A percentile compares a stretch with the other conserved stretches of the same genome.
These are phyloP conservation scores for Mechanitis messenoides DNA, from an alignment of 2,888 invertebrate species.

Conservation along the genomic window DNA sequence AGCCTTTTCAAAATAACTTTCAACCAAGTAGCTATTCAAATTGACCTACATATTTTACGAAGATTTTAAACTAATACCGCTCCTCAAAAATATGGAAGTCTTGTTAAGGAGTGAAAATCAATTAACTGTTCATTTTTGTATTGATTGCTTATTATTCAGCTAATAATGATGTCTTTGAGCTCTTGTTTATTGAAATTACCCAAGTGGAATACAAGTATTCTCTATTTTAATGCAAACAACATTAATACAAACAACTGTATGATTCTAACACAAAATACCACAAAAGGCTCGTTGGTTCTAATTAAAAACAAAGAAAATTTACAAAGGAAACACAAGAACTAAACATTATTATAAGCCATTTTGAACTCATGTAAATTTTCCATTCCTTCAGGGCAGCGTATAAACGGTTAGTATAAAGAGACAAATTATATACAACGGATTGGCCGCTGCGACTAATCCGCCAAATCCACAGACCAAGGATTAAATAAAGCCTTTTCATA, in stretches of 20 bases:
- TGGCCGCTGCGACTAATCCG: neutral
- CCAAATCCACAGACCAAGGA: neutral
- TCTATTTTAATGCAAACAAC: too few species aligned
- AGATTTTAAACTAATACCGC: too few species aligned
- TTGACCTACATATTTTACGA: neutral
- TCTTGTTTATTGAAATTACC: too few species aligned
- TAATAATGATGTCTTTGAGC: too few species aligned
- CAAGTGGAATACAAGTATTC: too few species aligned
- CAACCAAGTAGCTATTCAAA: constrained; percentile 11
- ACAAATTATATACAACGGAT: neutral
- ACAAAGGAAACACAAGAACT: constrained; percentile 5
- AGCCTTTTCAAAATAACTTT: constrained; percentile 17
- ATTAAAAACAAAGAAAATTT: constrained; percentile 5
- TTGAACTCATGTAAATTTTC: constrained; percentile 4
- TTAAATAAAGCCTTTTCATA: too few species aligned
- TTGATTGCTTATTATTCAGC: too few species aligned
- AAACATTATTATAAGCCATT: constrained; percentile 5
- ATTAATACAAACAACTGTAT: neutral
- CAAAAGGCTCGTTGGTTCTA: constrained; percentile 1
- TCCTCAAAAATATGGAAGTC: too few species aligned
- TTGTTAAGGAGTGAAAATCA: too few species aligned
- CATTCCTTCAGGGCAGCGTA: neutral
- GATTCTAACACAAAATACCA: neutral
- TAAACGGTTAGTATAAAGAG: neutral
- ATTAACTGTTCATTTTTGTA: too few species aligned